phyloP scores from a whole-genome alignment of 2,113 vertebrate genomes.

The Rafetus swinhoei region DNA sequence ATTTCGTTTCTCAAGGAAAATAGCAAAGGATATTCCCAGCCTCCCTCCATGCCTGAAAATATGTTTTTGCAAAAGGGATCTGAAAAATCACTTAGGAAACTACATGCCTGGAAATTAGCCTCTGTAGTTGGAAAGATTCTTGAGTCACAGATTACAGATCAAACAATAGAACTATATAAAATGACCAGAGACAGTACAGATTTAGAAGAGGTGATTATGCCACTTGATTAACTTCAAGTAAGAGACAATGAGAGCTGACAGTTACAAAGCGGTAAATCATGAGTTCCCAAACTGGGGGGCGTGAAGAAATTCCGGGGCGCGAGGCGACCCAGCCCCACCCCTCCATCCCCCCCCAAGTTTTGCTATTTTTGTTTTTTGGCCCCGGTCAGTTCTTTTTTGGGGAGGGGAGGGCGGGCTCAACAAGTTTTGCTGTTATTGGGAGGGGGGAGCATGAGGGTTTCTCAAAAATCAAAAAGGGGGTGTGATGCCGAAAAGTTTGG shows the following conservation, averaged over 20 bases:
- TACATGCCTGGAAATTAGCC: slow-evolving; percentile 25
- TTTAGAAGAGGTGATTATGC: background rate
- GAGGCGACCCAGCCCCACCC: too few species aligned
- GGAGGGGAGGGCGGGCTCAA: too few species aligned
- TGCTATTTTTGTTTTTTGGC: too few species aligned
- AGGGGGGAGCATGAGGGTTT: too few species aligned
- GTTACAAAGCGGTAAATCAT: background rate
- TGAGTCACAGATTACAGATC: slow-evolving; percentile 47
- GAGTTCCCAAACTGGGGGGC: too few species aligned
- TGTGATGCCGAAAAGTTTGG: too few species aligned
- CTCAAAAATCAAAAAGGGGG: too few species aligned
- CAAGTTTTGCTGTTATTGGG: too few species aligned
- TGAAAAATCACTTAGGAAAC: slow-evolving; percentile 17
- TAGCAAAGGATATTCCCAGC: background rate
- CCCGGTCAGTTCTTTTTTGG: too few species aligned
- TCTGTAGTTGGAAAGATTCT: slow-evolving; percentile 40
- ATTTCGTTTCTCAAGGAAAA: background rate
- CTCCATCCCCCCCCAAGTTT: too few species aligned
- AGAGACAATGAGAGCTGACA: background rate
- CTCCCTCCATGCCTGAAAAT: background rate
- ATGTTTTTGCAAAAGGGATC: background rate
- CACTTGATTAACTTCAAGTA: background rate
- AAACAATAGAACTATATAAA: slow-evolving; percentile 14
- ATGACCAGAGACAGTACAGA: slow-evolving; percentile 1
- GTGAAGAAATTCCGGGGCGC: too few species aligned